Base-by-base conservation (phyloP, 2,797 vertebrate species). In the Caiman crocodilus region DNA sequence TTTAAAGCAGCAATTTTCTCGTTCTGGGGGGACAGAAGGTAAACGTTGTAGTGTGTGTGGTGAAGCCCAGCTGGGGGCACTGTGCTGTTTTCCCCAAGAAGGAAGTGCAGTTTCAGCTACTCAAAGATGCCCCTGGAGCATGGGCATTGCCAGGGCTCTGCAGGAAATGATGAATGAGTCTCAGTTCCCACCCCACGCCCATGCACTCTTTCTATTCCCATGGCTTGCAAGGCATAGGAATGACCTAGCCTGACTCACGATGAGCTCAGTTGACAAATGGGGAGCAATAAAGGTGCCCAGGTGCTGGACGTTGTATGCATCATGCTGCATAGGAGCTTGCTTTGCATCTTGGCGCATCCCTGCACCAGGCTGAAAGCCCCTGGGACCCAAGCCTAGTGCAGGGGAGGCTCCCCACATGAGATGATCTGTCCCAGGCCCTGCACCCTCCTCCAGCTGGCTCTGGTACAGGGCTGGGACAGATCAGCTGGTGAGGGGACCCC, bases 11-110 rank as follows among this genome's bases (percentile, higher is more conserved):
- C 42, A 50, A 50, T 50, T 50, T 50, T 50, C 42, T 50, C 42
- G 42, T 69, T 59, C 58, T 0, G 0, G 28, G 55, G 63, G 25
- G 20, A 65, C 13, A 35, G 58, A 59, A 59, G 64, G 63, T 8
- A 20, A 71, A 61, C 15, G 63, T 82, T 86, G 78, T 73, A 82
- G 83, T 76, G n/a, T 58, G 23, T 32, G 35, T 50, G 69, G 42
- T 7, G 0, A 81, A 78, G 71, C n/a, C 18, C 7, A 11, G 0
- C 0, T 50, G 2, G 87, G 79, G 85, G 67, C 20, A 57, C 14
- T 32, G 26, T 14, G n/a, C 58, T 57, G 20, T 6, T 35, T 35
- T 85, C 20, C 64, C 65, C 0, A 6, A 77, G 69, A 18, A 63
- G 30, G 59, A 35, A 30, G 5, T n/a, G 7, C 73, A n/a, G 50